These are phyloP conservation scores for Heliornis fulica DNA, from an alignment of 2,113 vertebrate species.

Conservation along the genomic window DNA sequence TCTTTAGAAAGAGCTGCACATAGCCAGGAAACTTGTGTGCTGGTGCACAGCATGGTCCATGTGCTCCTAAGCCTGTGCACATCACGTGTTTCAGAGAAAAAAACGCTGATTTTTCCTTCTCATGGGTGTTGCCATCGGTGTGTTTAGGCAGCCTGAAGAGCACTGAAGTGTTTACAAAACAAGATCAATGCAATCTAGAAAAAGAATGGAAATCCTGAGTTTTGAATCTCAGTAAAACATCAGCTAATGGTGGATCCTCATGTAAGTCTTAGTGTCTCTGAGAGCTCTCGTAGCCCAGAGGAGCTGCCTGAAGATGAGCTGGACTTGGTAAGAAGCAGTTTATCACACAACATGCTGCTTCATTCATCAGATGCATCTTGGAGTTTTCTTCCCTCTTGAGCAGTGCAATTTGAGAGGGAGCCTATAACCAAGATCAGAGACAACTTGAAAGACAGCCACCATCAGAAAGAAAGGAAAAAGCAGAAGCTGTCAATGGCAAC, in stretches of 20 bases:
- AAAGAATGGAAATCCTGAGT: not conserved
- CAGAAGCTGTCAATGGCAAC: not conserved
- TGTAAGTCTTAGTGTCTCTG: rapidly evolving
- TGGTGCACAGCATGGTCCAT: rapidly evolving
- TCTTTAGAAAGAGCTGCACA: not conserved
- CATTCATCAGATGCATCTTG: not conserved
- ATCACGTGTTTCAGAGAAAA: not conserved
- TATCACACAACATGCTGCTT: not conserved
- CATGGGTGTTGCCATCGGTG: no score
- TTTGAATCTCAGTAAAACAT: not conserved
- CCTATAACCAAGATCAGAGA: not conserved
- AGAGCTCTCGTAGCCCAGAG: not conserved
- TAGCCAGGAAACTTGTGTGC: no score
- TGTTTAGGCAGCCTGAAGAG: not conserved
- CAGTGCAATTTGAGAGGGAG: not conserved
- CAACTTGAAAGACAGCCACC: not conserved
- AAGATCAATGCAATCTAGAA: not conserved
- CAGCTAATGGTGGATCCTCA: not conserved
- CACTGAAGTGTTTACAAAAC: not conserved
- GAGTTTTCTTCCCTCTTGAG: rapidly evolving
- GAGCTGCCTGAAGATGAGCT: not conserved
- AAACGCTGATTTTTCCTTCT: not conserved
- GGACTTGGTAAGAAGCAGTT: not conserved
- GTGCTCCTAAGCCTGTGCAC: not conserved
- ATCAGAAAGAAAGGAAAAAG: not conserved